Conservation (phyloP, 2,797 vertebrate species). For the Botia almorhae region DNA sequence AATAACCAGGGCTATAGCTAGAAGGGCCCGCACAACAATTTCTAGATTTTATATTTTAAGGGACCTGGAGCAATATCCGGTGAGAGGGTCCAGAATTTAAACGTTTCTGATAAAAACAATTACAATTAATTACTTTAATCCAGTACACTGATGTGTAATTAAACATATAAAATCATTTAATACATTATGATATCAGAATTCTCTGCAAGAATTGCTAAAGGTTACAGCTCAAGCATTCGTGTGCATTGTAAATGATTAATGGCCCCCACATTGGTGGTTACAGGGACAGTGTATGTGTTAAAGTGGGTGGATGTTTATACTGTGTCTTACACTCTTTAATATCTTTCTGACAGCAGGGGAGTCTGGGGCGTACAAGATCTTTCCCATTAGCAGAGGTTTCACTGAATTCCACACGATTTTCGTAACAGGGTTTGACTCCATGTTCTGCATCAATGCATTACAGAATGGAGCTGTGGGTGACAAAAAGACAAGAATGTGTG, state of each 20-base stretch:
- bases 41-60: too few relatives aligned
- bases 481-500: neutral
- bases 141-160: too few relatives aligned
- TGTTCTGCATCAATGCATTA: conserved; percentile 87
- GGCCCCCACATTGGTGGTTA: neutral
- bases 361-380: conserved; percentile 92
- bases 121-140: too few relatives aligned
- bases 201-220: neutral
- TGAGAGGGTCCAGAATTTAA: too few relatives aligned
- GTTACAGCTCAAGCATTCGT: neutral
- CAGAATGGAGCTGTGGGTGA: conserved; percentile 89
- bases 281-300: conserved; percentile 41
- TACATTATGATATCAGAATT: neutral
- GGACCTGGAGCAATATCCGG: too few relatives aligned
- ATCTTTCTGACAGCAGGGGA: conserved; percentile 85
- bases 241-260: neutral
- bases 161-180: neutral
- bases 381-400: conserved; percentile 97
- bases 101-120: too few relatives aligned
- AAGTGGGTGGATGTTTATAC: conserved; percentile 44
- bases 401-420: conserved; percentile 93
- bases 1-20: too few relatives aligned
- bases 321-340: conserved; percentile 88
- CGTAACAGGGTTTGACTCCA: conserved; percentile 94
- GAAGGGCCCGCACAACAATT: too few relatives aligned